A percentile compares a stretch with the other conserved stretches of the same genome.
phyloP scores from a whole-genome alignment of 2,888 invertebrate species.

The Hydrotaea diabolus region DNA sequence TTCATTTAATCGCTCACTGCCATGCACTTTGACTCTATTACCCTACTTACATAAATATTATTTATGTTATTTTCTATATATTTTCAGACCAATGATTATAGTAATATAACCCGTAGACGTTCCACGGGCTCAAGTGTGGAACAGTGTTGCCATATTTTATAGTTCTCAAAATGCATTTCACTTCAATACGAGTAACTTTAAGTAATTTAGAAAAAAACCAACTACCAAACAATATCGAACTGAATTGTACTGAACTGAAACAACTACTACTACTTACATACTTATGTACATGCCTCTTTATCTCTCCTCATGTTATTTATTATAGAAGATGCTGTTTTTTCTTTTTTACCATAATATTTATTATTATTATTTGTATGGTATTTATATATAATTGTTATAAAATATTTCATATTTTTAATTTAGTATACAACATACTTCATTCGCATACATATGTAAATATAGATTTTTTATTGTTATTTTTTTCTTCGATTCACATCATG shows the following conservation, averaged over 20 bases:
- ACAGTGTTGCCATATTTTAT: conserved; percentile 66
- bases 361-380: conserved; percentile 8
- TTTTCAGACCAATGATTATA: conserved; percentile 65
- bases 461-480: background rate
- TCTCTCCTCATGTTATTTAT: conserved; percentile 1
- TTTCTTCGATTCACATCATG: no score
- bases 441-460: background rate
- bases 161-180: conserved; percentile 58
- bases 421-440: background rate
- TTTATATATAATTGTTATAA: background rate
- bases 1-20: no score
- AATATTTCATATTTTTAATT: background rate
- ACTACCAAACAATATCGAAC: conserved; percentile 30
- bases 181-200: conserved; percentile 37
- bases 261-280: background rate
- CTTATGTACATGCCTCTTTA: background rate
- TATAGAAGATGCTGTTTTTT: background rate
- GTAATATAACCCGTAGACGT: conserved; percentile 60
- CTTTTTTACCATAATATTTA: background rate
- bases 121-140: conserved; percentile 60
- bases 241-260: conserved; percentile 44
- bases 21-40: background rate
- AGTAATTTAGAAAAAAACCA: background rate
- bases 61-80: conserved; percentile 50
- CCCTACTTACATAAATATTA: background rate